phyloP scores from a whole-genome alignment of 2,113 vertebrate genomes.

The Eleginops maclovinus region DNA sequence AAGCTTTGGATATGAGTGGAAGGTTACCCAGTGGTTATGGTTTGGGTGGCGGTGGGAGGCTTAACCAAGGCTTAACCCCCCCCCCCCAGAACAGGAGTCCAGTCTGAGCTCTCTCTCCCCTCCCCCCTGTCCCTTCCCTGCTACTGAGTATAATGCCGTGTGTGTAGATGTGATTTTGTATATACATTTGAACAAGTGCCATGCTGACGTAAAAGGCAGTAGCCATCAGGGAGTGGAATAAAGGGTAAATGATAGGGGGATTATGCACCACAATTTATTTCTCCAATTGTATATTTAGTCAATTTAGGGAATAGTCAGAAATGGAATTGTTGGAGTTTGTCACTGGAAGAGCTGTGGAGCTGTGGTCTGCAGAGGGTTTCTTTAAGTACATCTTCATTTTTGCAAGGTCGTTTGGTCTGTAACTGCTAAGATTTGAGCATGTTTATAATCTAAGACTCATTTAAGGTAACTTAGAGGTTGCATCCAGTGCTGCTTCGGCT shows the following conservation, averaged over 20 bases:
- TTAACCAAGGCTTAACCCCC: background rate
- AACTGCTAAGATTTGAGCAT: background rate
- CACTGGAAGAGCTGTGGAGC: too few species aligned
- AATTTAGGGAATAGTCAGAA: background rate
- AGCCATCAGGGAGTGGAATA: background rate
- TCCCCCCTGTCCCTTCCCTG: background rate
- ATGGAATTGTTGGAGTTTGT: background rate
- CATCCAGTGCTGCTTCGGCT: too few species aligned
- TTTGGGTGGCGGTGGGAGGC: background rate
- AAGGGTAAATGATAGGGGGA: background rate
- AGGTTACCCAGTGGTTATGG: background rate
- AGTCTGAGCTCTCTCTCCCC: background rate
- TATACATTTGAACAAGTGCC: conserved; percentile 17
- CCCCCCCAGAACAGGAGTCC: background rate
- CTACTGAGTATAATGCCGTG: background rate
- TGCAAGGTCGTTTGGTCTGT: background rate
- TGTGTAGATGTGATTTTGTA: conserved; percentile 16
- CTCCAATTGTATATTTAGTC: background rate
- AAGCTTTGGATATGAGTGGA: background rate
- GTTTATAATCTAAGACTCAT: background rate
- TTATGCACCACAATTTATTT: background rate
- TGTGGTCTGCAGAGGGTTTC: too few species aligned
- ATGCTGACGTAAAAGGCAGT: background rate
- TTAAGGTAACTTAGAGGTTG: background rate
- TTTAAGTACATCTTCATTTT: background rate